Conservation (phyloP, 1,140 invertebrate species). For the Heliconius hermathena region DNA sequence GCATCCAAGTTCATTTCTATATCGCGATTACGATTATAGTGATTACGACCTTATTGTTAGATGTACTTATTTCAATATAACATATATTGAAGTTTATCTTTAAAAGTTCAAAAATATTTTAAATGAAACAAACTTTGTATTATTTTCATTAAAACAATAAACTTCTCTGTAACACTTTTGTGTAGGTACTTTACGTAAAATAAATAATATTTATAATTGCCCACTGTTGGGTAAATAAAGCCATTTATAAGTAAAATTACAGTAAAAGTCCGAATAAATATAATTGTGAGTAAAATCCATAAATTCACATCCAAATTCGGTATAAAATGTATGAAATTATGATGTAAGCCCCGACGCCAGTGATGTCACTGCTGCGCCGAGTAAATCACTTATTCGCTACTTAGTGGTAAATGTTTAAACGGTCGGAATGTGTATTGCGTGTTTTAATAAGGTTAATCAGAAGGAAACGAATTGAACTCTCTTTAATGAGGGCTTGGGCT, state of each 20-base stretch:
- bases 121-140: neutral
- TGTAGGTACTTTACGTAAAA: neutral
- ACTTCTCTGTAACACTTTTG: neutral
- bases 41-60: conserved; percentile 32
- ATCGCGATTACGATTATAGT: conserved; percentile 11
- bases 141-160: neutral
- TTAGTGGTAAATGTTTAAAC: conserved; percentile 40
- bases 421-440: conserved; percentile 26
- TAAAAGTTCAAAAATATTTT: neutral
- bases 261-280: conserved; percentile 20
- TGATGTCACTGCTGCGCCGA: conserved; percentile 36
- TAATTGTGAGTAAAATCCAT: conserved; percentile 17
- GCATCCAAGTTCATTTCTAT: conserved; percentile 30
- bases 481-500: conserved; percentile 15
- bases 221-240: conserved; percentile 20
- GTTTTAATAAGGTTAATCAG: conserved; percentile 39
- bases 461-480: conserved; percentile 24
- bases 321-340: conserved; percentile 35
- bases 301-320: conserved; percentile 37
- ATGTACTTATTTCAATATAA: neutral
- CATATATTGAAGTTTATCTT: neutral
- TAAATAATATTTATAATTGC: conserved; percentile 5
- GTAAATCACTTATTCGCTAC: conserved; percentile 41
- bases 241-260: conserved; percentile 23
- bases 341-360: conserved; percentile 40